These are phyloP conservation scores for Danio aesculapii DNA, from an alignment of 2,797 vertebrate species.

Conservation along the genomic window DNA sequence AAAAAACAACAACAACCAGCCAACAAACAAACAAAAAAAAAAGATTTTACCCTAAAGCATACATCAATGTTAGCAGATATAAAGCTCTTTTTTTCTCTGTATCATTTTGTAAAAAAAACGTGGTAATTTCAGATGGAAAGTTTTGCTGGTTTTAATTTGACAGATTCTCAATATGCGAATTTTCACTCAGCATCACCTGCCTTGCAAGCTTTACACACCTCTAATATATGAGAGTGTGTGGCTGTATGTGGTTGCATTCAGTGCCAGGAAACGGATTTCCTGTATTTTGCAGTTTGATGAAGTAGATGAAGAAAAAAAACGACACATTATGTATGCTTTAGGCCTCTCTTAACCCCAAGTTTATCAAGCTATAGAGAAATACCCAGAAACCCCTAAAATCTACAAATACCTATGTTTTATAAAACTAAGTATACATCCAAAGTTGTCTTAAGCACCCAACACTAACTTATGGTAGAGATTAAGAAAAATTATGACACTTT, in stretches of 20 bases:
- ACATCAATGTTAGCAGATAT: neutral
- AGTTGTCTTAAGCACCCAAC: neutral
- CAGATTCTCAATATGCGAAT: constrained; percentile 12
- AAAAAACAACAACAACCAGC: neutral
- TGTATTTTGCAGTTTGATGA: constrained; percentile 63
- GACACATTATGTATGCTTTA: constrained; percentile 5
- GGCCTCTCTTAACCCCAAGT: constrained; percentile 1
- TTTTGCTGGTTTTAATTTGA: neutral
- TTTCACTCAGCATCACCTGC: constrained; percentile 28
- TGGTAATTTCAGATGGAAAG: neutral
- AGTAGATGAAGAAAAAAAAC: constrained; percentile 34
- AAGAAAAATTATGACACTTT: neutral
- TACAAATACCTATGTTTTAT: neutral
- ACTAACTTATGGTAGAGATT: neutral
- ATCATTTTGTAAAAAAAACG: neutral
- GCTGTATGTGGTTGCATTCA: constrained; percentile 56
- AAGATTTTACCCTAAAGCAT: neutral
- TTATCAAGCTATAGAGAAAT: constrained; percentile 1
- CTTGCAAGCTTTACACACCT: constrained; percentile 20
- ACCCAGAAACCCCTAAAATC: neutral
- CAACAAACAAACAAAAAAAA: too few relatives aligned
- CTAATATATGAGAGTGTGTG: constrained; percentile 14
- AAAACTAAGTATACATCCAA: too few relatives aligned
- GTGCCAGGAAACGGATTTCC: constrained; percentile 70
- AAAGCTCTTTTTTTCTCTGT: neutral